Evolutionary conservation across 1,140 invertebrate species (phyloP), one percentile per base, ranked within the genome.

Genomic region (Papilio helenus): DNA sequence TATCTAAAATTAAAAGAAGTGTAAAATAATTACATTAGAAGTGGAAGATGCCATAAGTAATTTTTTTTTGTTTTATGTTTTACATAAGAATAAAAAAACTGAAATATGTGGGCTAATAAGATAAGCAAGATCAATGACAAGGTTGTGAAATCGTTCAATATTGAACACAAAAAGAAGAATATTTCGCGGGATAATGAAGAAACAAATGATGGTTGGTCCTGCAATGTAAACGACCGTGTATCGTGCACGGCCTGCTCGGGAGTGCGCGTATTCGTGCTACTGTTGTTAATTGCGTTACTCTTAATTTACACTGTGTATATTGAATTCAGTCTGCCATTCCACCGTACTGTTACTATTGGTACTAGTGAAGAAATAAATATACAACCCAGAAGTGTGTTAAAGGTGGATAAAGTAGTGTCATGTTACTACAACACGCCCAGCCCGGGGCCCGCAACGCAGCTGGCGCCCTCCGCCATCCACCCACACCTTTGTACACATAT

Each of bases 401-500:
- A 34, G 3, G 26, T 61, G 61, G 74, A 82, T 2, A 88, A 81
- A 61, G 87, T 92, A n/a, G 83, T 94, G 7, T 89, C 88, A 34
- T 97, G 97, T 89, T 97, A 98, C 87, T 97, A 97, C 87, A 95
- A 95, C 77, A 91, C 95, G 79, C 95, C 96, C 46, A 72, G 20
- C 23, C 16, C 39, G 7, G 39, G 58, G 51, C 89, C 65, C 80
- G 84, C 78, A n/a, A 58, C 39, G 79, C 89, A 94, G 65, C 90
- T 97, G 34, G 83, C 93, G 90, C 95, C 96, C 9, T 85, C 91
- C 44, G 89, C 96, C 85, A 95, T 97, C 79, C 95, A 97, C 86
- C 96, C 97, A 76, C 86, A 96, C 85, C 92, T 98, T 78, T 98
- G 98, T 90, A 97, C 97, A 14, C 97, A 98, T 93, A 96, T 98